Percentiles rank a stretch among this genome's conserved stretches.
Evolutionary conservation across 1,140 invertebrate species (phyloP).

Genomic region (Ostrea edulis): DNA sequence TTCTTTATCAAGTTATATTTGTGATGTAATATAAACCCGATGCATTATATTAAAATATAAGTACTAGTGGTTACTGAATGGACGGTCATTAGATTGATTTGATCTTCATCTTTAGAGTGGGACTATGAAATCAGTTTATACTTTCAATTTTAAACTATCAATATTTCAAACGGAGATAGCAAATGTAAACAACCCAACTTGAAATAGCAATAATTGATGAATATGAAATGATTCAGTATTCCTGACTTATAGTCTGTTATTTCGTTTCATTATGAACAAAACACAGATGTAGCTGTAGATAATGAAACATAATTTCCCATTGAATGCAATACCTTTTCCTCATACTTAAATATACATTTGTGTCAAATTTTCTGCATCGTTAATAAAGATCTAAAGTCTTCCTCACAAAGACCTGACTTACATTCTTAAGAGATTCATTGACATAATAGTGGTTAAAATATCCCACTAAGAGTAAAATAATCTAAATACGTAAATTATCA

Average conservation of each 20-base stretch:
- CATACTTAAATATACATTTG: neutral
- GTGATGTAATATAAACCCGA: too few species aligned
- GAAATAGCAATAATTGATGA: neutral
- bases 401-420: neutral
- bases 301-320: neutral
- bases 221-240: neutral
- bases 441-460: constrained; percentile 8
- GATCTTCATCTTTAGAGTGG: neutral
- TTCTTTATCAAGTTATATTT: too few species aligned
- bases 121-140: neutral
- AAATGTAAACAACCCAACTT: neutral
- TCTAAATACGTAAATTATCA: neutral
- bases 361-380: neutral
- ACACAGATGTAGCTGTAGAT: neutral
- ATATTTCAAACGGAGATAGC: neutral
- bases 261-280: neutral
- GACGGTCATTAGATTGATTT: neutral
- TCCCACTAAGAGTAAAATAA: too few species aligned
- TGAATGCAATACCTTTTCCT: neutral
- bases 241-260: neutral
- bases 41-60: neutral
- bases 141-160: neutral
- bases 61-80: neutral
- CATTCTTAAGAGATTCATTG: neutral
- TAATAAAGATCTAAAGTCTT: neutral